Conservation (phyloP, 2,113 vertebrate genomes). For the Gobiocypris rarus region DNA sequence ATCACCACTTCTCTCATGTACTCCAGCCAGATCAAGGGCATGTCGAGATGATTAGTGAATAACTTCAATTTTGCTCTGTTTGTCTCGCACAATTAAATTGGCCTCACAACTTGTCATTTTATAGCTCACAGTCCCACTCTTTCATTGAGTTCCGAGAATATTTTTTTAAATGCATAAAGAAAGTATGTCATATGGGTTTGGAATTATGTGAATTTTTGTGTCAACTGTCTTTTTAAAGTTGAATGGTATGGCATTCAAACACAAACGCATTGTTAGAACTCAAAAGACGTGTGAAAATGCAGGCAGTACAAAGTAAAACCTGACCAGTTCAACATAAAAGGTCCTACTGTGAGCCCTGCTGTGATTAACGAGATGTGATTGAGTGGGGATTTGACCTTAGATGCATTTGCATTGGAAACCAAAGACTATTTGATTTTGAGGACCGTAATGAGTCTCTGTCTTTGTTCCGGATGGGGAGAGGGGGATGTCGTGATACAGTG, state of each 20-base stretch:
- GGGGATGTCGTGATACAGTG: background rate
- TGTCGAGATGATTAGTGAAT: background rate
- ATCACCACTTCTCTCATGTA: background rate
- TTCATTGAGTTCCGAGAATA: background rate
- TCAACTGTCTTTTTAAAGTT: background rate
- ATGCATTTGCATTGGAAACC: background rate
- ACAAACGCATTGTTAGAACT: background rate
- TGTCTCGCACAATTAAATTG: background rate
- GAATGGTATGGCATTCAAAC: background rate
- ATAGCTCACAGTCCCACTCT: background rate
- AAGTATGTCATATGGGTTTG: background rate
- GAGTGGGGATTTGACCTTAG: background rate
- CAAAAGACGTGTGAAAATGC: background rate
- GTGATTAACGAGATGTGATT: background rate
- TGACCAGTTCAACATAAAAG: background rate
- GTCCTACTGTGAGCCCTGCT: background rate
- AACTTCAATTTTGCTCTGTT: background rate
- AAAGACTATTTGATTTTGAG: background rate
- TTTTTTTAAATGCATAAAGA: background rate
- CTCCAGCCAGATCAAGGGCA: background rate
- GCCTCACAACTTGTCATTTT: background rate
- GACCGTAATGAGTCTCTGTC: background rate
- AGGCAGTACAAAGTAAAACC: background rate
- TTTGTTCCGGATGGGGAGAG: background rate
- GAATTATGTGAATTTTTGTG: background rate